These are phyloP conservation scores for Protobothrops mucrosquamatus DNA, from an alignment of 2,113 vertebrate species.

Conservation along the genomic window DNA sequence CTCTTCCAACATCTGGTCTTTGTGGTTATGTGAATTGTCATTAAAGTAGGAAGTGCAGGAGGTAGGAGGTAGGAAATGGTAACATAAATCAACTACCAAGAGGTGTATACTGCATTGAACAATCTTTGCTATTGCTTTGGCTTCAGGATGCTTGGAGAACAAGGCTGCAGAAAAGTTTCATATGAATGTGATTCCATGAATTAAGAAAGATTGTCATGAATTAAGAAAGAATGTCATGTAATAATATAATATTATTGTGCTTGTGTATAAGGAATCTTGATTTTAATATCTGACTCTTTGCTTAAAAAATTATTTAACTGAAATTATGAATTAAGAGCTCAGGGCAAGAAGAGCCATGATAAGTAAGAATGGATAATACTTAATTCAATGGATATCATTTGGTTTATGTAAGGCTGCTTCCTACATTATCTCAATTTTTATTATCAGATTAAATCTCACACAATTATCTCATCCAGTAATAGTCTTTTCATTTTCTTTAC, in stretches of 20 bases:
- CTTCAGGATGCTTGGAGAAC: neutral
- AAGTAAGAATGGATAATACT: no score
- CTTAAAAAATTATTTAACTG: neutral
- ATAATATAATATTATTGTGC: no score
- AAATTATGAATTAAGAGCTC: neutral
- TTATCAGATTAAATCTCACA: no score
- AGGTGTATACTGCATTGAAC: neutral
- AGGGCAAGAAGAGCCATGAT: no score
- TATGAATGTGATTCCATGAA: neutral
- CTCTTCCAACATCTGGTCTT: slow-evolving; percentile 33
- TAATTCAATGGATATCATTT: no score
- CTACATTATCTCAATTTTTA: no score
- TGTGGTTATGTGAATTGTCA: neutral
- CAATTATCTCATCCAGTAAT: neutral
- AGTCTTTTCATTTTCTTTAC: neutral
- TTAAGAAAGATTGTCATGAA: neutral
- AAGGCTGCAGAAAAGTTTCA: neutral
- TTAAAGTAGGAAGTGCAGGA: slow-evolving; percentile 6
- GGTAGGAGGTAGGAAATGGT: slow-evolving; percentile 24
- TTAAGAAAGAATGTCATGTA: neutral
- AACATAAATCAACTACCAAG: slow-evolving; percentile 17
- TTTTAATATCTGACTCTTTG: neutral
- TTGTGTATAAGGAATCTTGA: neutral
- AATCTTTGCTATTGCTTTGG: neutral
- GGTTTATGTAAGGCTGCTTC: no score